Percentiles rank a stretch among this genome's conserved stretches.
These are phyloP conservation scores for Drosophila neotestacea DNA, from an alignment of 2,888 invertebrate species.

Conservation along the genomic window DNA sequence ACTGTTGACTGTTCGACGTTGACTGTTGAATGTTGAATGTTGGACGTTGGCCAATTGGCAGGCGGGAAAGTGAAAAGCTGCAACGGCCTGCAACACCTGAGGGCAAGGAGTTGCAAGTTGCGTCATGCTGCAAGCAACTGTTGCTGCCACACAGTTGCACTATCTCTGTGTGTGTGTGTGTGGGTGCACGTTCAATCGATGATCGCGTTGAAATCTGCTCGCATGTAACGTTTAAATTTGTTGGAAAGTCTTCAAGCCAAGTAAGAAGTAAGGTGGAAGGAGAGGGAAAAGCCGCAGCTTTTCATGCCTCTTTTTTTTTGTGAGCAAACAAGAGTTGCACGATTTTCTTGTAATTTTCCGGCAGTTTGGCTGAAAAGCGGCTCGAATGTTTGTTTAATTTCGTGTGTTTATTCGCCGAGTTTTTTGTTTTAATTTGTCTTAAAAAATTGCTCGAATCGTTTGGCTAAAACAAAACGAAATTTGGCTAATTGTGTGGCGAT, in stretches of 20 bases:
- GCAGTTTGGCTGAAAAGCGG: constrained; percentile 60
- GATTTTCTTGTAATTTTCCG: constrained; percentile 84
- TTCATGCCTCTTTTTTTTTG: constrained; percentile 70
- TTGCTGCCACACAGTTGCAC: constrained; percentile 15
- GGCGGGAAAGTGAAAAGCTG: constrained; percentile 74
- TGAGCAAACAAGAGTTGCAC: constrained; percentile 80
- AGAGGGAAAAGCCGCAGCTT: constrained; percentile 34
- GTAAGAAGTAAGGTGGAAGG: background rate
- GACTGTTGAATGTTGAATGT: constrained; percentile 7
- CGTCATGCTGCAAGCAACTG: constrained; percentile 55
- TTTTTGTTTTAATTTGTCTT: constrained; percentile 77
- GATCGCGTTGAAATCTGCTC: constrained; percentile 81
- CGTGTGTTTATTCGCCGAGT: constrained; percentile 70
- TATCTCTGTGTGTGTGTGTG: constrained; percentile 39
- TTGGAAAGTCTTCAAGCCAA: constrained; percentile 68
- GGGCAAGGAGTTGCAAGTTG: constrained; percentile 76
- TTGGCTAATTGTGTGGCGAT: constrained; percentile 78
- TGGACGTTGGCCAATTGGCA: constrained; percentile 60
- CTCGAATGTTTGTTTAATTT: constrained; percentile 80
- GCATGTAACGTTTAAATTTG: constrained; percentile 81
- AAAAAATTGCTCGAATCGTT: constrained; percentile 56
- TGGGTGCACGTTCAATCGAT: constrained; percentile 75
- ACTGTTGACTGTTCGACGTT: constrained; percentile 2
- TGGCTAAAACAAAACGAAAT: constrained; percentile 56
- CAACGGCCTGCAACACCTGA: constrained; percentile 75